These are phyloP conservation scores for Symphodus melops DNA, from an alignment of 2,113 vertebrate species.

Conservation along the genomic window DNA sequence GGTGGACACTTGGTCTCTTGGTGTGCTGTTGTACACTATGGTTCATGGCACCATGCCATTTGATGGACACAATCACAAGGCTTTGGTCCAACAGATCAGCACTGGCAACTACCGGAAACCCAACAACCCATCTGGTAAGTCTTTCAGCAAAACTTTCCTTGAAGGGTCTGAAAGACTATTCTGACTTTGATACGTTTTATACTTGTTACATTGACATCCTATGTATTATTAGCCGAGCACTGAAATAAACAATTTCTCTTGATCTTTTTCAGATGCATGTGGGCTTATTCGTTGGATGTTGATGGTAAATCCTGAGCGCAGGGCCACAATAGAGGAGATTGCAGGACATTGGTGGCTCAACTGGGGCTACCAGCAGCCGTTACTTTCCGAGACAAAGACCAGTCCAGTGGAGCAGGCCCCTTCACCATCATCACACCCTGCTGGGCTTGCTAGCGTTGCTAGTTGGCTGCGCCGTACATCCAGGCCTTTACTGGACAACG, in stretches of 20 bases:
- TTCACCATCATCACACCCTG: constrained; percentile 39
- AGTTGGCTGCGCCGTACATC: constrained; percentile 93
- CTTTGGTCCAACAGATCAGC: constrained; percentile 93
- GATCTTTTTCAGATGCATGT: constrained; percentile 87
- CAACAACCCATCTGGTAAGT: constrained; percentile 88
- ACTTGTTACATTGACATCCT: not conserved
- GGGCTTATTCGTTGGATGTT: constrained; percentile 98
- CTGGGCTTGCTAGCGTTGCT: constrained; percentile 81
- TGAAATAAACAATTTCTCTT: not conserved
- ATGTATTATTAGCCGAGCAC: not conserved
- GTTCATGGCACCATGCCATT: constrained; percentile 97
- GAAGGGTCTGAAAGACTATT: not conserved
- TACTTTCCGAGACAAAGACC: constrained; percentile 82
- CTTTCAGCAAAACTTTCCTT: not conserved
- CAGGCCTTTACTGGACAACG: constrained; percentile 91
- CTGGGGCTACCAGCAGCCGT: constrained; percentile 89
- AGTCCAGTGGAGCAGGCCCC: constrained; percentile 27
- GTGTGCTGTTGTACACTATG: constrained; percentile 94
- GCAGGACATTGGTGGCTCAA: constrained; percentile 98
- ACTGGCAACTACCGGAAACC: constrained; percentile 91
- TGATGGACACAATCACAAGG: constrained; percentile 91
- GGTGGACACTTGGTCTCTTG: constrained; percentile 98
- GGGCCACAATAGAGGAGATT: constrained; percentile 95
- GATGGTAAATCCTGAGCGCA: constrained; percentile 96
- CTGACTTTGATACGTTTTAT: not conserved